Evolutionary conservation across 2,888 invertebrate genomes (phyloP), one percentile per base, ranked within the genome.

Genomic region (Lordiphosa andalusiaca): DNA sequence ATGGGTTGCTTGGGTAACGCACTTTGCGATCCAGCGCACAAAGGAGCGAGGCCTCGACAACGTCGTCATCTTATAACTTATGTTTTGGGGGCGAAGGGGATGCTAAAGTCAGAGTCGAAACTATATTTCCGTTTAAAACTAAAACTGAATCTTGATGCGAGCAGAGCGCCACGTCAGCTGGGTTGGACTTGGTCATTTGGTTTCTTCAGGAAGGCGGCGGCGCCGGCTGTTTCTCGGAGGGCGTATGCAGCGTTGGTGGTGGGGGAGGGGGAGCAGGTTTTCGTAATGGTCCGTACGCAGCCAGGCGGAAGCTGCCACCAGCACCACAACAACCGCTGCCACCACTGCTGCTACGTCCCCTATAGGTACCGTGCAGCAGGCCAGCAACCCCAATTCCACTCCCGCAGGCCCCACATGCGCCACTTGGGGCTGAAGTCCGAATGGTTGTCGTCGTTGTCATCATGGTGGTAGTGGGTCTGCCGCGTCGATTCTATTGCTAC

Each of bases 401-500:
- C 30, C 67, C 52, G 38, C 46, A 53, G 38, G 42, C 54, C 10
- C 39, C 41, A 40, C 19, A 19, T 21, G 13, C 46, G 52, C 37
- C 52, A 44, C 21, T 39, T 37, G 40, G 6, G 42, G 52, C 48
- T 67, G 54, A 49, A 60, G 47, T 47, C 60, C 49, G 59, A 59
- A 54, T 41, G 44, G 57, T 55, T 42, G 51, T 64, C 37, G 67
- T 62, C 56, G 61, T 73, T 59, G 66, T 67, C 64, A 63, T 57
- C 63, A 53, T 63, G 53, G 63, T 68, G 66, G 73, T 59, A 12
- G 62, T 57, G 78, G 61, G 76, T 73, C 84, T 84, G 65, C 76
- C 61, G 53, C 69, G 66, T 66, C 71, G 61, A 57, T 82, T 88
- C 86, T 90, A 89, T 91, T 93, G 94, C 94, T 94, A 96, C 95